phyloP scores from a whole-genome alignment of 2,888 invertebrate genomes.

The Ormyrus pomaceus region DNA sequence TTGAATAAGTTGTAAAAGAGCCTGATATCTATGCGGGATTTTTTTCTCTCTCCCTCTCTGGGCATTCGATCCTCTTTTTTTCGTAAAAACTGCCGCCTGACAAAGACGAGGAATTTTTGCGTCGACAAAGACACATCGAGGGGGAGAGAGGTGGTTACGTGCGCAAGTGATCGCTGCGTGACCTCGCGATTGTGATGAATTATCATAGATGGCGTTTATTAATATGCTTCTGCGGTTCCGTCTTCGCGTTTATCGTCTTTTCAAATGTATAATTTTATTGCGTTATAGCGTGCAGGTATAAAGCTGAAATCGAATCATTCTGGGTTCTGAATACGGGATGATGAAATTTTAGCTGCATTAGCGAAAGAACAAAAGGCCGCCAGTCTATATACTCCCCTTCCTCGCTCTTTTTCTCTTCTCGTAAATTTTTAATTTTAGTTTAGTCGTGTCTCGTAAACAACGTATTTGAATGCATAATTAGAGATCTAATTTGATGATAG shows the following conservation, averaged over 20 bases:
- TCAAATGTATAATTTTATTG: slow-evolving; percentile 10
- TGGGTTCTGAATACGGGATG: background rate
- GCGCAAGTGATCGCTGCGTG: background rate
- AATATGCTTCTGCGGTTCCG: slow-evolving; percentile 22
- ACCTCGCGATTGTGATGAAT: slow-evolving; percentile 32
- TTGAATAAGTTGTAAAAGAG: slow-evolving; percentile 44
- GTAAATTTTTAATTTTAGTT: background rate
- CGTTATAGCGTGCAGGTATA: background rate
- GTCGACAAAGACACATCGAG: background rate
- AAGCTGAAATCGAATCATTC: slow-evolving; percentile 6
- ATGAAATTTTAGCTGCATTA: slow-evolving; percentile 23
- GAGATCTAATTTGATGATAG: too few relatives aligned
- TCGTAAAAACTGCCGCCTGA: slow-evolving; percentile 4
- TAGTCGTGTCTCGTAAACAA: background rate
- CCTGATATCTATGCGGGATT: background rate
- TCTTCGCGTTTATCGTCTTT: slow-evolving; percentile 4
- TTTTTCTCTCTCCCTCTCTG: background rate
- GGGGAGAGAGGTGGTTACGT: too few relatives aligned
- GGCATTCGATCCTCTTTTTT: background rate
- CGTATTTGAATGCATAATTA: too few relatives aligned
- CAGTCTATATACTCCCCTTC: background rate
- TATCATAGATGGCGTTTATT: slow-evolving; percentile 38
- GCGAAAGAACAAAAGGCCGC: background rate
- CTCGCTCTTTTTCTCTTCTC: too few relatives aligned
- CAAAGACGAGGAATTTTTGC: slow-evolving; percentile 8